These are phyloP conservation scores for Willisornis vidua DNA, from an alignment of 2,113 vertebrate genomes.

Conservation along the genomic window DNA sequence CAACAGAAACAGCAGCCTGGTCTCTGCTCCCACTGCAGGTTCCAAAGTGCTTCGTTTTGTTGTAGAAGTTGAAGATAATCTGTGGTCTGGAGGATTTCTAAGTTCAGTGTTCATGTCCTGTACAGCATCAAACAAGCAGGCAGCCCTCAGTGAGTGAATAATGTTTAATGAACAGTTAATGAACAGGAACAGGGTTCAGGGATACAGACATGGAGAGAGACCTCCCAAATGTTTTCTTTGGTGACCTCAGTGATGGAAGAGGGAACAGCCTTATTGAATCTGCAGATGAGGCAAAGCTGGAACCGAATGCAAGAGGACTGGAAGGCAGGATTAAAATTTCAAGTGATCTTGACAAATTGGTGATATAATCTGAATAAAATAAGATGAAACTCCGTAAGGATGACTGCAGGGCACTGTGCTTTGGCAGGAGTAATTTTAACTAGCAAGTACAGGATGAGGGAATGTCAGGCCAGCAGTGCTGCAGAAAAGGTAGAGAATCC, in stretches of 20 bases:
- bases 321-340: slow-evolving; percentile 57
- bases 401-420: slow-evolving; percentile 32
- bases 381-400: slow-evolving; percentile 45
- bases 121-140: neutral
- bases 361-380: slow-evolving; percentile 45
- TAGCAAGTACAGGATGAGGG: neutral
- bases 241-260: slow-evolving; percentile 42
- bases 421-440: slow-evolving; percentile 22
- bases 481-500: neutral
- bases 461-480: neutral
- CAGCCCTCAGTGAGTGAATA: neutral
- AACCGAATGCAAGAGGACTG: slow-evolving; percentile 6
- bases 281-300: slow-evolving; percentile 51
- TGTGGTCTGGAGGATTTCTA: neutral
- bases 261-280: slow-evolving; percentile 21
- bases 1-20: neutral
- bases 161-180: slow-evolving; percentile 20
- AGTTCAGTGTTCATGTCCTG: slow-evolving; percentile 2
- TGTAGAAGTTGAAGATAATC: neutral
- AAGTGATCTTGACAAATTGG: slow-evolving; percentile 34
- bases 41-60: neutral
- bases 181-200: neutral
- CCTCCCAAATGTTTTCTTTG: slow-evolving; percentile 33
- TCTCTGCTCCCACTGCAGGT: neutral
- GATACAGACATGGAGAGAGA: neutral